Evolutionary conservation across 30 jellyfish, hydroid and myxozoan species (phyloP).

Genomic region (Chrysaora quinquecirrha): DNA sequence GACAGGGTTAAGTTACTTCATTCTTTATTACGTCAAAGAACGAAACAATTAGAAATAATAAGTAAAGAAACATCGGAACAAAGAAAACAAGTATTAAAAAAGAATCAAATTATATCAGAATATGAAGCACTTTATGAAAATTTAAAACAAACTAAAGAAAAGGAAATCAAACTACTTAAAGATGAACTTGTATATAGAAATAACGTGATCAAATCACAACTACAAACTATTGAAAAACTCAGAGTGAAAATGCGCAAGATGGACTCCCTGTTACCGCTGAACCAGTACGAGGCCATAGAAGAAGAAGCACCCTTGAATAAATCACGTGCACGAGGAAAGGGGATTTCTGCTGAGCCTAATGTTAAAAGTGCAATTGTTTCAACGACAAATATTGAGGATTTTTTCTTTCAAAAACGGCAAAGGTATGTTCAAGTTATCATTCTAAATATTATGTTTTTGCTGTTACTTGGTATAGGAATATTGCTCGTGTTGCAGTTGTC

Average conservation of each 20-base stretch:
- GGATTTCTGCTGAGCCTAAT: constrained; percentile 77
- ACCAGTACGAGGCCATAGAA: constrained; percentile 50
- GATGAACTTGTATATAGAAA: constrained; percentile 62
- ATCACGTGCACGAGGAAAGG: constrained; percentile 54
- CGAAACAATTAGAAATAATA: constrained; percentile 63
- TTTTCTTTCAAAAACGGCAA: constrained; percentile 56
- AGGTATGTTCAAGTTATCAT: constrained; percentile 66
- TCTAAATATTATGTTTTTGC: too few species aligned
- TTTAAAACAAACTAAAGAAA: constrained; percentile 17
- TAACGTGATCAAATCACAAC: constrained; percentile 55
- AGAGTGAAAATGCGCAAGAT: constrained; percentile 51
- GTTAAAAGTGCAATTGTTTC: background rate
- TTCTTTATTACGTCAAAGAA: constrained; percentile 46
- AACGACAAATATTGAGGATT: constrained; percentile 45
- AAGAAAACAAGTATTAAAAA: constrained; percentile 29
- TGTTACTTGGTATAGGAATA: too few species aligned
- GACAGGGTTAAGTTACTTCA: constrained; percentile 41
- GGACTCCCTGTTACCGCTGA: constrained; percentile 61
- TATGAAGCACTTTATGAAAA: constrained; percentile 38
- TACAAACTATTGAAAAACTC: constrained; percentile 55
- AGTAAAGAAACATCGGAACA: constrained; percentile 53
- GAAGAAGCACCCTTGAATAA: constrained; percentile 39
- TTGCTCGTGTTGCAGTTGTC: too few species aligned
- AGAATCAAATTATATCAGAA: constrained; percentile 54
- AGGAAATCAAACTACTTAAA: constrained; percentile 22